phyloP scores from a whole-genome alignment of 1,140 invertebrate genomes.

The Panagrolaimus sp. region DNA sequence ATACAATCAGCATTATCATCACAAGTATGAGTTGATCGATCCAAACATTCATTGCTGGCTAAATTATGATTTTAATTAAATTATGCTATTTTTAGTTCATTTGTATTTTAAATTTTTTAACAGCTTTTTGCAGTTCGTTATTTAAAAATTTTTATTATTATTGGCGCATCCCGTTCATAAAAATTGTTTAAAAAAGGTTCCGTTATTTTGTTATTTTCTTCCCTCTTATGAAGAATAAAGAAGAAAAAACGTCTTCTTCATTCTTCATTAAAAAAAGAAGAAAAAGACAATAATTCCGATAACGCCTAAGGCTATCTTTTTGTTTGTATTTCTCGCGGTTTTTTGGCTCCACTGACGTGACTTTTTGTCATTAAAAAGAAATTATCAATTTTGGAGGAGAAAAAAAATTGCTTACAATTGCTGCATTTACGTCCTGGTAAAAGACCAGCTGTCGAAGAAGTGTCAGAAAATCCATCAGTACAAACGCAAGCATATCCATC shows the following conservation, averaged over 20 bases:
- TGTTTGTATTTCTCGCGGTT: constrained; percentile 9
- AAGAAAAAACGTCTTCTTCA: constrained; percentile 2
- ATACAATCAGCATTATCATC: constrained; percentile 61
- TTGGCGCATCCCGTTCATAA: constrained; percentile 1
- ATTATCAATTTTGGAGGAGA: constrained; percentile 18
- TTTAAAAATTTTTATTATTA: not conserved
- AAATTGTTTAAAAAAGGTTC: not conserved
- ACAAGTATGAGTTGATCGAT: constrained; percentile 54
- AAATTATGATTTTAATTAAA: constrained; percentile 8
- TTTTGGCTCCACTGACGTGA: not conserved
- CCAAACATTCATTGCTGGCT: constrained; percentile 58
- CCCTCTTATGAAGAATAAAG: constrained; percentile 1
- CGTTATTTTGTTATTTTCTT: not conserved
- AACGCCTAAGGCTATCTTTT: constrained; percentile 11
- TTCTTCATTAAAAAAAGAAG: constrained; percentile 11
- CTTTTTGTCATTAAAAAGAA: not conserved
- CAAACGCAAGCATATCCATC: constrained; percentile 60
- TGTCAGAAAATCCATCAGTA: constrained; percentile 59
- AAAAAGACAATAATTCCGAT: constrained; percentile 5
- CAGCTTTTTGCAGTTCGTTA: not conserved
- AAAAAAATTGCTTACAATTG: constrained; percentile 44
- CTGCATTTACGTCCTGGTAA: constrained; percentile 53
- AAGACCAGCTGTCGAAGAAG: constrained; percentile 52
- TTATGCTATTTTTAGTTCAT: not conserved
- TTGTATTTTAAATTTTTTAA: not conserved